These are phyloP conservation scores for Nomada hirtipes DNA, from an alignment of 2,888 invertebrate species.

Conservation along the genomic window DNA sequence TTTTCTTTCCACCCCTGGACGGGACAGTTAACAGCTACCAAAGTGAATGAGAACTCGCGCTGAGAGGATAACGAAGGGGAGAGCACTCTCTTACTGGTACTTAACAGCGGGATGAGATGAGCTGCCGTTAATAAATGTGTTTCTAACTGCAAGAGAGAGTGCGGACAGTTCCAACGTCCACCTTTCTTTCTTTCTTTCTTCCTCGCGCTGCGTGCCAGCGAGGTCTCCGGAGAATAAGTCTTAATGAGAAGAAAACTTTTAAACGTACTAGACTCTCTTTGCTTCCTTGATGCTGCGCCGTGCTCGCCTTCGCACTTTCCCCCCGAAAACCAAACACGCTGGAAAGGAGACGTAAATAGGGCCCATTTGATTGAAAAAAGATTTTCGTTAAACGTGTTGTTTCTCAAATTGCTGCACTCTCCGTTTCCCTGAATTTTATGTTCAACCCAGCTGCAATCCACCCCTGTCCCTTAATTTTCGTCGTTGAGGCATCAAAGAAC, in stretches of 20 bases:
- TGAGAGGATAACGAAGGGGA: constrained; percentile 66
- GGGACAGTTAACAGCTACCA: constrained; percentile 78
- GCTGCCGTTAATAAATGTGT: constrained; percentile 81
- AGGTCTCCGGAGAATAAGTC: constrained; percentile 77
- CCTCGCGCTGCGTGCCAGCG: constrained; percentile 61
- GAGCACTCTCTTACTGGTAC: constrained; percentile 69
- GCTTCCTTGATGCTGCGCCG: constrained; percentile 44
- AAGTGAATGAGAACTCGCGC: constrained; percentile 79
- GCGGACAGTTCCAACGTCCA: constrained; percentile 18
- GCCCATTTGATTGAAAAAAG: constrained; percentile 15
- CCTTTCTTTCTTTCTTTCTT: constrained; percentile 27
- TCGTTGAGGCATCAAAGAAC: background rate
- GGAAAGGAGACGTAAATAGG: background rate
- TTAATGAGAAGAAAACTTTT: constrained; percentile 82
- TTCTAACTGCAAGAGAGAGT: constrained; percentile 72
- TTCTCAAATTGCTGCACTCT: no score
- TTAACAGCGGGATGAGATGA: constrained; percentile 69
- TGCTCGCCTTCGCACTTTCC: constrained; percentile 41
- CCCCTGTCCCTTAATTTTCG: background rate
- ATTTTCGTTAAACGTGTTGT: background rate
- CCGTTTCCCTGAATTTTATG: no score
- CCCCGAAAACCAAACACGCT: constrained; percentile 19
- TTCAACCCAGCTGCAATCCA: background rate
- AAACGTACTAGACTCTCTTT: constrained; percentile 73
- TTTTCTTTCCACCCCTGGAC: constrained; percentile 76